Evolutionary conservation across 2,888 invertebrate species (phyloP).

Genomic region (Clepsis dumicolana): DNA sequence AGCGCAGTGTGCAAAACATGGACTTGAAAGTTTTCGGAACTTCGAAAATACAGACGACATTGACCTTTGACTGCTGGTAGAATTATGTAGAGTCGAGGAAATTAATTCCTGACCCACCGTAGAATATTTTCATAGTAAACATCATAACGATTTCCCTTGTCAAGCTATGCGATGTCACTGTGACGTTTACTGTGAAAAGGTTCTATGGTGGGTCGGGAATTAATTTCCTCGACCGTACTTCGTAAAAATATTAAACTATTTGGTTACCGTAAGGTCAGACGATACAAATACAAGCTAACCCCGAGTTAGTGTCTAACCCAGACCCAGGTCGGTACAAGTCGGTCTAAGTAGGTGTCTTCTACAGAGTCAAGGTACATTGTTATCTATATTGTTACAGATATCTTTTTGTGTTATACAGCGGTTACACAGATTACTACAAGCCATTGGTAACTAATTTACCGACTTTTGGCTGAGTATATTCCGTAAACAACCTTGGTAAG

Average conservation of each 20-base stretch:
- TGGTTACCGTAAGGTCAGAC: no score
- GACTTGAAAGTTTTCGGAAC: conserved; percentile 5
- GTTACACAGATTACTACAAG: conserved; percentile 10
- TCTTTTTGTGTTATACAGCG: neutral
- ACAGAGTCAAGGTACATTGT: neutral
- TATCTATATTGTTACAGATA: neutral
- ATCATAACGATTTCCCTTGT: no score
- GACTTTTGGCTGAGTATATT: neutral
- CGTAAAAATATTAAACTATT: no score
- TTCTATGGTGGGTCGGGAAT: no score
- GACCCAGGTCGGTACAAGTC: no score
- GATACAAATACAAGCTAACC: no score
- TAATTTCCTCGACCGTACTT: no score
- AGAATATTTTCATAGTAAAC: neutral
- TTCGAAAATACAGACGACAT: neutral
- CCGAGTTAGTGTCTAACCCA: no score
- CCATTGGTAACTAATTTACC: neutral
- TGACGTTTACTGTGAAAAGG: no score
- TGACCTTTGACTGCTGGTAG: neutral
- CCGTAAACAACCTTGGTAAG: neutral
- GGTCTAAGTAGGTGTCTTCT: no score
- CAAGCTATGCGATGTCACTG: no score
- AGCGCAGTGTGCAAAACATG: conserved; percentile 5
- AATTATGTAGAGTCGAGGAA: no score
- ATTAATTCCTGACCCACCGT: neutral